These are phyloP conservation scores for Erinaceus europaeus DNA, from an alignment of 2,113 vertebrate species.

Conservation along the genomic window DNA sequence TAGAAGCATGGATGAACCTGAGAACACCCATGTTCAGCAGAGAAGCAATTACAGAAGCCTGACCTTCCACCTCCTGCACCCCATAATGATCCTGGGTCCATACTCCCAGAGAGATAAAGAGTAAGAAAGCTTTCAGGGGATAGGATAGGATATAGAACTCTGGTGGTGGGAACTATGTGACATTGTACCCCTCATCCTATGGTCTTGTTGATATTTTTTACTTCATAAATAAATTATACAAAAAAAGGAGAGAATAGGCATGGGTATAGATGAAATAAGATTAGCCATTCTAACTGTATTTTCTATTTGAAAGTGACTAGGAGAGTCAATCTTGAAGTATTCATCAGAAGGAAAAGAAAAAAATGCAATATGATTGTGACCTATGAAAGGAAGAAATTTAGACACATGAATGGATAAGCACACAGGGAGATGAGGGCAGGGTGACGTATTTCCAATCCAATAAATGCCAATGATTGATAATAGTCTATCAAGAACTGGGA, in stretches of 20 bases:
- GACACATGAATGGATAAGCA: not conserved
- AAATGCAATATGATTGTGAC: not conserved
- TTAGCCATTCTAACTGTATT: not conserved
- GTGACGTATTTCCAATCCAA: not conserved
- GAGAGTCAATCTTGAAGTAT: not conserved
- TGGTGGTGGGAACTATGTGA: too few species aligned
- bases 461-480: not conserved
- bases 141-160: too few species aligned
- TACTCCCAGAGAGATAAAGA: too few species aligned
- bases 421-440: not conserved
- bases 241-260: not conserved
- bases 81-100: too few species aligned
- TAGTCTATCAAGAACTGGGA: not conserved
- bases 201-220: too few species aligned
- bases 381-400: not conserved
- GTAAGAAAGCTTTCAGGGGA: too few species aligned
- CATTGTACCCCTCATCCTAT: too few species aligned
- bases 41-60: too few species aligned
- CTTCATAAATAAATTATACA: too few species aligned
- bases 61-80: too few species aligned
- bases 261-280: not conserved
- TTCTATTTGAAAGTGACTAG: not conserved
- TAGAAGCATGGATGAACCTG: too few species aligned
- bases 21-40: too few species aligned
- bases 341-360: not conserved